Percentiles rank a stretch among this genome's conserved stretches.
Evolutionary conservation across 64 coral and sea anemone species (phyloP).

Genomic region (Montipora capricornis): DNA sequence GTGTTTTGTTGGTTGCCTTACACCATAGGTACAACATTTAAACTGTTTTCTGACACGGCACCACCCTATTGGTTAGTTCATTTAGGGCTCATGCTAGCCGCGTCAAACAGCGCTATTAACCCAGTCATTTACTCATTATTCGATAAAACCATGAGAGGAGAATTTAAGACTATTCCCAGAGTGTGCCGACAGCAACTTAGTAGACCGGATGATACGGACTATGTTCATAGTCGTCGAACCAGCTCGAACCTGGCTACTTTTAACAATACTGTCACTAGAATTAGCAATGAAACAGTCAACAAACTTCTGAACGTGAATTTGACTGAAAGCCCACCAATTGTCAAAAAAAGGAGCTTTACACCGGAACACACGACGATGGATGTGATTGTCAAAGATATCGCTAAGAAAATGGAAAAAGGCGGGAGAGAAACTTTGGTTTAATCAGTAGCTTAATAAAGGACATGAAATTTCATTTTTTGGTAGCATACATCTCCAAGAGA

Average conservation of each 20-base stretch:
- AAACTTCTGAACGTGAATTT: neutral
- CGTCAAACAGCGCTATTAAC: slow-evolving; percentile 71
- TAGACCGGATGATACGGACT: neutral
- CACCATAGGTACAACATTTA: slow-evolving; percentile 77
- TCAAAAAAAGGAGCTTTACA: neutral
- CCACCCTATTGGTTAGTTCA: slow-evolving; percentile 84
- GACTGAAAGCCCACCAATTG: neutral
- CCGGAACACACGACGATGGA: neutral
- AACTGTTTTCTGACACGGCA: slow-evolving; percentile 61
- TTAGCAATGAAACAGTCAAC: slow-evolving; percentile 42
- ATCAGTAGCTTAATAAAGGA: too few species aligned
- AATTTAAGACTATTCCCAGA: slow-evolving; percentile 20
- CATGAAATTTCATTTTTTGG: too few species aligned
- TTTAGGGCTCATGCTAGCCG: slow-evolving; percentile 75
- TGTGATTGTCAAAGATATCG: slow-evolving; percentile 4
- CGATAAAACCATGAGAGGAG: slow-evolving; percentile 58
- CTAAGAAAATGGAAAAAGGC: neutral
- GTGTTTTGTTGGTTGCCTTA: slow-evolving; percentile 82
- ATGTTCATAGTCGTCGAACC: neutral
- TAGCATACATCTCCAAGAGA: too few species aligned
- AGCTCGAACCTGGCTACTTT: slow-evolving; percentile 25
- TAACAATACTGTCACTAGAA: slow-evolving; percentile 16
- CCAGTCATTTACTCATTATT: slow-evolving; percentile 83
- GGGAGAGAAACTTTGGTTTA: slow-evolving; percentile 36
- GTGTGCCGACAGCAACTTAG: slow-evolving; percentile 19